Percentiles rank a stretch among this genome's conserved stretches.
These are phyloP conservation scores for Rhyacophila brunnea DNA, from an alignment of 1,140 invertebrate species.

Conservation along the genomic window DNA sequence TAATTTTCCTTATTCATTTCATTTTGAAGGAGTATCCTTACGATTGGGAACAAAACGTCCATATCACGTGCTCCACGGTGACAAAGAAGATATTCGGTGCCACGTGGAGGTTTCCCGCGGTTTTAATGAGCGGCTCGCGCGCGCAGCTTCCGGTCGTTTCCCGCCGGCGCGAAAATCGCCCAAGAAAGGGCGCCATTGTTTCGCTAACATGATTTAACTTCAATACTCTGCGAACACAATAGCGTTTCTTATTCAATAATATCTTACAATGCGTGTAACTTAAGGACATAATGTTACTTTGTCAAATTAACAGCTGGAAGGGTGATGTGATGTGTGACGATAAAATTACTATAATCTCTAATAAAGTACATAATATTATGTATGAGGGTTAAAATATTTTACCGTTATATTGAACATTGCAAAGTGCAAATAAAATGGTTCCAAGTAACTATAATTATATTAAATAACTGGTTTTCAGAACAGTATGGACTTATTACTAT, in stretches of 20 bases:
- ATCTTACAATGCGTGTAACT: constrained; percentile 9
- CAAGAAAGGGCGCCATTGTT: constrained; percentile 1
- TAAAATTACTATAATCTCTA: constrained; percentile 11
- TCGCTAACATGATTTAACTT: neutral
- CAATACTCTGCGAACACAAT: no score
- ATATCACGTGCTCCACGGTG: constrained; percentile 15
- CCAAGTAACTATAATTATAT: no score
- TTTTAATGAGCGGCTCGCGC: constrained; percentile 20
- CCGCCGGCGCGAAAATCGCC: neutral
- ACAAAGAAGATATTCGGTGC: constrained; percentile 3
- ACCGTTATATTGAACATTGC: neutral
- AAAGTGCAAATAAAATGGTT: no score
- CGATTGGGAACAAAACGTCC: neutral
- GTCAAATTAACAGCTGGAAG: constrained; percentile 9
- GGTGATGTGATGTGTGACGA: neutral
- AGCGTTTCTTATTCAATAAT: neutral
- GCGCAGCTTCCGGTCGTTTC: constrained; percentile 3
- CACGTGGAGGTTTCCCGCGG: constrained; percentile 16
- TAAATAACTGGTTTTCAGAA: no score
- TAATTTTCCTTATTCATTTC: constrained; percentile 11
- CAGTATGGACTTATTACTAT: no score
- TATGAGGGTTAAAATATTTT: neutral
- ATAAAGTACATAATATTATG: neutral
- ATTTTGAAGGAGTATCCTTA: constrained; percentile 15
- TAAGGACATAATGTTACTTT: neutral